Base-by-base conservation (phyloP, 2,888 invertebrate species). In the Apamea crenata region DNA sequence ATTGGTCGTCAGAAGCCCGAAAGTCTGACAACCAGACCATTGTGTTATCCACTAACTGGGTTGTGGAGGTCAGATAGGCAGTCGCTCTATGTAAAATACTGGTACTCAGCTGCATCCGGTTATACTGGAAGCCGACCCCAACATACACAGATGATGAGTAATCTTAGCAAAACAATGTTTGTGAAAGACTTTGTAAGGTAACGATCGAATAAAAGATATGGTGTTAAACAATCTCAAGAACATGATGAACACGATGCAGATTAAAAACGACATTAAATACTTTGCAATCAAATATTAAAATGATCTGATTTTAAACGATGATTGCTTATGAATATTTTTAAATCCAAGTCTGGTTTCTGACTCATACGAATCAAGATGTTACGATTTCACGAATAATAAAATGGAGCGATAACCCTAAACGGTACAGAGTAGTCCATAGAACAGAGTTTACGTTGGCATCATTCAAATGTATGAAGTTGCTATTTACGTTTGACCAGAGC, bases 401-500 rank as follows among this genome's bases (percentile, higher is more conserved):
- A 78, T 74, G 44, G 81, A 90, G 29, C 92, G 89, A 82, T 84
- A 96, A 89, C 96, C 96, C 96, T 96, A 92, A 63, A 47, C 47
- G 77, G 81, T 89, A 93, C 92, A 95, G 95, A 95, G 94, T 93
- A 96, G 92, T 92, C 92, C 91, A 94, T 93, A 94, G 94, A 93
- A 91, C 92, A 94, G 94, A 95, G 96, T 96, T 96, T 96, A 96
- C 96, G 92, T 95, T 95, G 94, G 95, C 95, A 95, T 96, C 96
- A 96, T 96, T 96, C 96, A 96, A 95, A 96, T 96, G 96, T 95
- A 96, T 95, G 96, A 96, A 96, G 96, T 95, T 95, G 95, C 96
- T 96, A 96, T 96, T 96, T 96, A 96, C 96, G 96, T 96, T 95
- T 96, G 96, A 95, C 95, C 96, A 96, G 96, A 96, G 96, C 96